Percentiles rank a stretch among this genome's conserved stretches.
phyloP scores from a whole-genome alignment of 2,113 vertebrate genomes.

The Plectropomus leopardus region DNA sequence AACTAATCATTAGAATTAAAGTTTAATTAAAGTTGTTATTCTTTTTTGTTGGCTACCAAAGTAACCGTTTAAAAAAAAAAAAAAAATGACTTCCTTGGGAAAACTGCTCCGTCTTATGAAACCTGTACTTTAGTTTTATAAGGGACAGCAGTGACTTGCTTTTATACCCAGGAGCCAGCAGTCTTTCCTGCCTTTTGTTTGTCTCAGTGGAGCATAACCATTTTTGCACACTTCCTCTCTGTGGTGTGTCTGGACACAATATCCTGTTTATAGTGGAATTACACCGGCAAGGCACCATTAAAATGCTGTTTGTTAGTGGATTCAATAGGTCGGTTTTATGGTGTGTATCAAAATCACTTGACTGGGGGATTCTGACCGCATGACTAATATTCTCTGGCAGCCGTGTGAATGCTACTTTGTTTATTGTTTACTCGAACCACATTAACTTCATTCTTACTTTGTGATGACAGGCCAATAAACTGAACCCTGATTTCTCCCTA shows the following conservation, averaged over 20 bases:
- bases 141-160: not conserved
- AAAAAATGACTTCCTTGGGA: too few relatives aligned
- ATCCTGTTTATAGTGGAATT: not conserved
- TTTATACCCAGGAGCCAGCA: not conserved
- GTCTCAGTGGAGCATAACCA: not conserved
- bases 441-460: constrained; percentile 3
- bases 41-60: too few relatives aligned
- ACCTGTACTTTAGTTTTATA: not conserved
- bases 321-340: constrained; percentile 12
- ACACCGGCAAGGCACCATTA: not conserved
- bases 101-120: not conserved
- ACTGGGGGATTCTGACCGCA: not conserved
- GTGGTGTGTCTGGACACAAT: not conserved
- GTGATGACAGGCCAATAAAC: constrained; percentile 1
- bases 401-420: not conserved
- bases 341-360: constrained; percentile 36
- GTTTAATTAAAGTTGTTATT: not conserved
- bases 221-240: constrained; percentile 3
- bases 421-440: constrained; percentile 19
- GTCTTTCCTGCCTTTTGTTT: not conserved
- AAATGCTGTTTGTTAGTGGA: constrained; percentile 1
- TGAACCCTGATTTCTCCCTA: not conserved
- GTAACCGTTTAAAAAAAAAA: too few relatives aligned
- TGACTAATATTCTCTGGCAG: not conserved
- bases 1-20: not conserved